A percentile compares a stretch with the other conserved stretches of the same genome.
These are phyloP conservation scores for Eubasilissa splendida DNA, from an alignment of 2,888 invertebrate species.

Conservation along the genomic window DNA sequence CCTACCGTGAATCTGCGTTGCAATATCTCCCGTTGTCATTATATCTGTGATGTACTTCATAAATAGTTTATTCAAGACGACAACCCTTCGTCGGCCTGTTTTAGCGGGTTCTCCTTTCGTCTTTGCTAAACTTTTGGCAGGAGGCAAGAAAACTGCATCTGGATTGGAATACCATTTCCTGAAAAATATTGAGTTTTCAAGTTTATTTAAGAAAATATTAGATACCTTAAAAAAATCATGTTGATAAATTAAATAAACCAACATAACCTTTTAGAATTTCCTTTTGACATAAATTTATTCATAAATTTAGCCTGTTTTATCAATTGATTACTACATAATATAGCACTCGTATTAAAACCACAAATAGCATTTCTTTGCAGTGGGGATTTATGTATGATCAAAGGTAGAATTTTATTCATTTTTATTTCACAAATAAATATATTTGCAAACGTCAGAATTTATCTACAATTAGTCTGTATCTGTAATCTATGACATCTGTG, in stretches of 20 bases:
- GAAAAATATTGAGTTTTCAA: slow-evolving; percentile 22
- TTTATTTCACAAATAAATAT: neutral
- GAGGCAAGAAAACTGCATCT: slow-evolving; percentile 1
- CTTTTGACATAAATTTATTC: slow-evolving; percentile 43
- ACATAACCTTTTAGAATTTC: slow-evolving; percentile 45
- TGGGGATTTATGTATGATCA: neutral
- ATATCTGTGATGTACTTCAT: slow-evolving; percentile 87
- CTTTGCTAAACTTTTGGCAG: slow-evolving; percentile 64
- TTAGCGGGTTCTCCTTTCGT: slow-evolving; percentile 67
- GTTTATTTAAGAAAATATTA: neutral
- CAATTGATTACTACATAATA: neutral
- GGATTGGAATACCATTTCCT: slow-evolving; percentile 65
- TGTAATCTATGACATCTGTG: too few relatives aligned
- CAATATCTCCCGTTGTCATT: slow-evolving; percentile 80
- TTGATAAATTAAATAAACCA: too few relatives aligned
- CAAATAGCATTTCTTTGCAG: slow-evolving; percentile 2
- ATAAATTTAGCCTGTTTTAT: slow-evolving; percentile 38
- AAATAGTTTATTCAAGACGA: slow-evolving; percentile 84
- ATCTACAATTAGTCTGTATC: too few relatives aligned
- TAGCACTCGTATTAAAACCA: slow-evolving; percentile 23
- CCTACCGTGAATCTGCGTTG: slow-evolving; percentile 67
- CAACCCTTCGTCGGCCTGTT: slow-evolving; percentile 73
- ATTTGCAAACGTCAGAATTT: neutral
- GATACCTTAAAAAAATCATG: neutral
- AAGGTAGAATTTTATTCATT: slow-evolving; percentile 1